Conservation (phyloP, 2,888 invertebrate genomes). For the Prosopocoilus inquinatus region DNA sequence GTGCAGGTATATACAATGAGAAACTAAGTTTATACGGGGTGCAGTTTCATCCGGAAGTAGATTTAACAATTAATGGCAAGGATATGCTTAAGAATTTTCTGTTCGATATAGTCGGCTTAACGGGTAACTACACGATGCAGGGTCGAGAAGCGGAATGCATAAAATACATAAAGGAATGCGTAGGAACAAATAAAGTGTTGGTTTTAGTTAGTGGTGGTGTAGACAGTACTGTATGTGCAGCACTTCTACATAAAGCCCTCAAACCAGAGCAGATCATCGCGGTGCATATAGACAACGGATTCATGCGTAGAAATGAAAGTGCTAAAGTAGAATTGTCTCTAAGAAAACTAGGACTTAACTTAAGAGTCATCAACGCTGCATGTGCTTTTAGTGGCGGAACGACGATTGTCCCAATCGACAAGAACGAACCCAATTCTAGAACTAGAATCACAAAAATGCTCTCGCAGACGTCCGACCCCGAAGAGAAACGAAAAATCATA, state of each 20-base stretch:
- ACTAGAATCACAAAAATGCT: slow-evolving; percentile 77
- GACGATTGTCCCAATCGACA: slow-evolving; percentile 69
- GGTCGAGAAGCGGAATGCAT: slow-evolving; percentile 87
- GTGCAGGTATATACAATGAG: slow-evolving; percentile 90
- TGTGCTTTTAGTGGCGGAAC: slow-evolving; percentile 77
- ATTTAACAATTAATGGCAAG: slow-evolving; percentile 87
- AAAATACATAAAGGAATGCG: slow-evolving; percentile 85
- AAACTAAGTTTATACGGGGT: slow-evolving; percentile 89
- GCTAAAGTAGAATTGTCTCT: slow-evolving; percentile 82
- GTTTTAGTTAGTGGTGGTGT: slow-evolving; percentile 96
- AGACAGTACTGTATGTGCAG: slow-evolving; percentile 99
- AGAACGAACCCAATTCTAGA: slow-evolving; percentile 54
- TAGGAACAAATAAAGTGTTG: slow-evolving; percentile 87
- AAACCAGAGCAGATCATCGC: slow-evolving; percentile 90
- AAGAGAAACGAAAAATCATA: slow-evolving; percentile 97
- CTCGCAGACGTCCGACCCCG: slow-evolving; percentile 85
- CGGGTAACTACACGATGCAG: slow-evolving; percentile 84
- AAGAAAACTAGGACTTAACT: slow-evolving; percentile 75
- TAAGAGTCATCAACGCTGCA: slow-evolving; percentile 69
- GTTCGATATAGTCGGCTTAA: slow-evolving; percentile 84
- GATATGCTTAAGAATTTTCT: slow-evolving; percentile 93
- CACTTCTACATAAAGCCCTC: slow-evolving; percentile 86
- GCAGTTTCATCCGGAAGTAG: slow-evolving; percentile 99
- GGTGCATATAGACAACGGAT: slow-evolving; percentile 97
- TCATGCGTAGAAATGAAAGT: slow-evolving; percentile 96